Conservation (phyloP, 2,797 vertebrate species). For the Danio kyathit region DNA sequence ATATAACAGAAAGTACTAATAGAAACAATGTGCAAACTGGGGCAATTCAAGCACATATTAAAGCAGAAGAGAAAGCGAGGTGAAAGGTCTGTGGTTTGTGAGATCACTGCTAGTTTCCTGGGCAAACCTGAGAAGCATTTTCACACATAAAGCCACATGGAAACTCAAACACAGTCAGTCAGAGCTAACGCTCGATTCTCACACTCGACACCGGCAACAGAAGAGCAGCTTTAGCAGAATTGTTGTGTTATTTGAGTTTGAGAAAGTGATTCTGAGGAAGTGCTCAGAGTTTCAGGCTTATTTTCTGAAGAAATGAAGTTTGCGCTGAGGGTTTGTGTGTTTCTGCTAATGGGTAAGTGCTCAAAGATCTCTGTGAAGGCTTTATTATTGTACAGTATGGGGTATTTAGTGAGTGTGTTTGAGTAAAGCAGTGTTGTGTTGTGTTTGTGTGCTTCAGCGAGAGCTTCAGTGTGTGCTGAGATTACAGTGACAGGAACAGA, state of each 20-base stretch:
- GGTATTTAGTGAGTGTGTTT: background rate
- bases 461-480: background rate
- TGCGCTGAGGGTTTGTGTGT: background rate
- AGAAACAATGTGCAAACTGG: background rate
- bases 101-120: background rate
- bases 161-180: background rate
- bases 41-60: background rate
- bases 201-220: background rate
- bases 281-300: too few relatives aligned
- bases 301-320: background rate
- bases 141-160: too few relatives aligned
- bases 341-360: background rate
- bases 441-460: background rate
- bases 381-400: too few relatives aligned
- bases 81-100: background rate
- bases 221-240: background rate
- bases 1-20: background rate
- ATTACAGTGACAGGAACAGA: background rate
- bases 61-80: background rate
- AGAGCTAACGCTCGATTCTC: background rate
- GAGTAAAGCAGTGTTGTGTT: constrained; percentile 6
- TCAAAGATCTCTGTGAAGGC: too few relatives aligned
- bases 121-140: background rate
- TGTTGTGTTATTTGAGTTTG: background rate
- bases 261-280: too few relatives aligned